Evolutionary conservation across 2,888 invertebrate species (phyloP).

Genomic region (Bombyx huttoni): DNA sequence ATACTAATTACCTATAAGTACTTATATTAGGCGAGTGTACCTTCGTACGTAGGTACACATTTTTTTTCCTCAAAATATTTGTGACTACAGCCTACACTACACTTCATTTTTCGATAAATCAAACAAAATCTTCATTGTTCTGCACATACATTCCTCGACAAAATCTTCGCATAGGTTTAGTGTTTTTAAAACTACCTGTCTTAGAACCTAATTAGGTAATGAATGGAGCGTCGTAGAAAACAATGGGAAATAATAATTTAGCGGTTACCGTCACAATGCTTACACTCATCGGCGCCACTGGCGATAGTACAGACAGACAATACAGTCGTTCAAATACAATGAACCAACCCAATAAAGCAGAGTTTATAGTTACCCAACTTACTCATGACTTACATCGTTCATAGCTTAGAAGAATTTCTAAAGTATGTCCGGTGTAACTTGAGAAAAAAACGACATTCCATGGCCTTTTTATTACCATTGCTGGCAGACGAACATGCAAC

Average conservation of each 20-base stretch:
- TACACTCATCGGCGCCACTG: constrained; percentile 29
- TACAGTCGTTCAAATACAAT: constrained; percentile 28
- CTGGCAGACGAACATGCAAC: too few relatives aligned
- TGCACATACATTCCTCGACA: background rate
- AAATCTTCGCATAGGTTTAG: background rate
- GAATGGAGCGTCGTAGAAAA: background rate
- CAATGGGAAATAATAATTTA: background rate
- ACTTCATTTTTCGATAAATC: too few relatives aligned
- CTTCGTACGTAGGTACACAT: too few relatives aligned
- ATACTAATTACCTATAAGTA: background rate
- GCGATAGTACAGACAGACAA: constrained; percentile 21
- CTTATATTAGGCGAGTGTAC: too few relatives aligned
- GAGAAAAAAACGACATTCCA: too few relatives aligned
- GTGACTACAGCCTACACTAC: too few relatives aligned
- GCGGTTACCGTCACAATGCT: constrained; percentile 5
- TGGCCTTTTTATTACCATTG: too few relatives aligned
- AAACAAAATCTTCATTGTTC: too few relatives aligned
- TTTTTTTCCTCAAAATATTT: too few relatives aligned
- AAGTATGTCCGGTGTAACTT: background rate
- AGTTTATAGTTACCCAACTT: constrained; percentile 24
- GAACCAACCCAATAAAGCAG: constrained; percentile 34
- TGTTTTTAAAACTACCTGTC: background rate
- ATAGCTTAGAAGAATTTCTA: constrained; percentile 9
- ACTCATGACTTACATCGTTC: constrained; percentile 31
- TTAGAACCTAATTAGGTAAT: background rate